Evolutionary conservation across 2,888 invertebrate species (phyloP), one percentile per base, ranked within the genome.

Genomic region (Disparrhopalites patrizii): DNA sequence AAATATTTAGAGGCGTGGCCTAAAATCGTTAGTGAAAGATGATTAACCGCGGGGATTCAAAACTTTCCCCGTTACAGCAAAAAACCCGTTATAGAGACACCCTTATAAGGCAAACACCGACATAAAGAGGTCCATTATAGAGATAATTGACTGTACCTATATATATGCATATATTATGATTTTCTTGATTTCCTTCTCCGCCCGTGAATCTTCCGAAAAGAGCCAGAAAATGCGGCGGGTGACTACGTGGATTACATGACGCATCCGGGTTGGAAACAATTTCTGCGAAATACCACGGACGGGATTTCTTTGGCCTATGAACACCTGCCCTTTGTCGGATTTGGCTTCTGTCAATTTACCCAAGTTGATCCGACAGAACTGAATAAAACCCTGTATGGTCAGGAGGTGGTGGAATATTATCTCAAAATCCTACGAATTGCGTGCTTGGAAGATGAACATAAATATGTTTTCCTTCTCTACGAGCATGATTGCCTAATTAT

Each of bases 201-300:
- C n/a, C n/a, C n/a, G n/a, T n/a, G n/a, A n/a, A n/a, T n/a, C n/a
- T n/a, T n/a, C n/a, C n/a, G n/a, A n/a, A n/a, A n/a, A n/a, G n/a
- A n/a, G n/a, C n/a, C n/a, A n/a, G n/a, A n/a, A n/a, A n/a, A n/a
- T n/a, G 36, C 36, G 36, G 13, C 8, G 13, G 36, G 18, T n/a
- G 43, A 43, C 43, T n/a, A 18, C n/a, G 55, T 33, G 3, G 55
- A 33, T 7, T 55, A 55, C 33, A 30, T 55, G 1, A 55, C 18
- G 1, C 55, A 55, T 20, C 55, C 55, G 5, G 55, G 55, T 5
- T 56, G 56, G 56, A 56, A 56, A 38, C 38, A 20, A 5, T 4
- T 56, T 2, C n/a, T 20, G 3, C 13, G 1, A 1, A 4, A 7
- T 18, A 20, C 7, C 7, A 36, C 23, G 4, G 23, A 2, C 3